These are phyloP conservation scores for Amblyopsis rosae DNA, from an alignment of 2,113 vertebrate species.

Conservation along the genomic window DNA sequence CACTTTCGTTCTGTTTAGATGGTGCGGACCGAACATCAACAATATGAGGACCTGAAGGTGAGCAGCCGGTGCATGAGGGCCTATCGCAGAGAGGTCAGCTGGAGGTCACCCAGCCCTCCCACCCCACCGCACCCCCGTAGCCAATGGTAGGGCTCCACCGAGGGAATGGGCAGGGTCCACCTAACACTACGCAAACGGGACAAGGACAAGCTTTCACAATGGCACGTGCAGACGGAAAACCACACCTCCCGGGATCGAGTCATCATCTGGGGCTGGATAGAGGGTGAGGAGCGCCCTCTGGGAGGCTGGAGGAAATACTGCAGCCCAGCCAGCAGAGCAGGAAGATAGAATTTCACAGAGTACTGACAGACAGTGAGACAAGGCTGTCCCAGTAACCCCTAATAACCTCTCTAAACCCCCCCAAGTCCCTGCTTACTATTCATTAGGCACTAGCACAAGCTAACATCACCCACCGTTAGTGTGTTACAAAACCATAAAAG, in stretches of 20 bases:
- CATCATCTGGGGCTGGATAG: conserved; percentile 19
- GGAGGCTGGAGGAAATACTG: conserved; percentile 26
- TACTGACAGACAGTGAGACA: conserved; percentile 14
- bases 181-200: conserved; percentile 40
- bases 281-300: conserved; percentile 24
- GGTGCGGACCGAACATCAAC: conserved; percentile 96
- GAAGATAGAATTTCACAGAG: conserved; percentile 30
- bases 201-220: conserved; percentile 46
- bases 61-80: conserved; percentile 77
- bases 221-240: conserved; percentile 43
- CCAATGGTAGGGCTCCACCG: conserved; percentile 64
- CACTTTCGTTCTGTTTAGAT: conserved; percentile 62
- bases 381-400: neutral
- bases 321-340: conserved; percentile 24
- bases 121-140: conserved; percentile 46
- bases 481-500: conserved; percentile 30
- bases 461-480: conserved; percentile 9
- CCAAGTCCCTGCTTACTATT: conserved; percentile 24
- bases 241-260: conserved; percentile 47
- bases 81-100: conserved; percentile 59
- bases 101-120: conserved; percentile 53
- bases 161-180: conserved; percentile 49
- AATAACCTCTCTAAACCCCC: neutral
- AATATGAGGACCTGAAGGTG: conserved; percentile 81
- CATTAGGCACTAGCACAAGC: conserved; percentile 13